phyloP scores from a whole-genome alignment of 2,113 vertebrate species.

The Heliornis fulica region DNA sequence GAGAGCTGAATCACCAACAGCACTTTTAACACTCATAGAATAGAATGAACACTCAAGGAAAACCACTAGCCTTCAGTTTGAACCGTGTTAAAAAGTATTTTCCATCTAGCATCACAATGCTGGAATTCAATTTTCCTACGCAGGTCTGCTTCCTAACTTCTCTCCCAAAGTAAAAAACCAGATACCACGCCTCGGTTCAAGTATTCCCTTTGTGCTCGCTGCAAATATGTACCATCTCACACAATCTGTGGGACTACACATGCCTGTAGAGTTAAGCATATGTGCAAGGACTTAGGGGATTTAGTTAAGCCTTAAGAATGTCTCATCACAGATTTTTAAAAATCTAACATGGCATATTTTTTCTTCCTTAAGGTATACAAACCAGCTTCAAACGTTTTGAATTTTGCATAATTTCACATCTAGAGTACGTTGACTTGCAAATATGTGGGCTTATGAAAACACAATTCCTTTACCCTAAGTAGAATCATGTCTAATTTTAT shows the following conservation, averaged over 20 bases:
- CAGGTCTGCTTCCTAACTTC: background rate
- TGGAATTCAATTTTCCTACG: background rate
- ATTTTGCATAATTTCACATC: background rate
- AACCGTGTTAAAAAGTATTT: background rate
- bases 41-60: too few relatives aligned
- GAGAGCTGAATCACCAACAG: background rate
- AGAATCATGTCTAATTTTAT: background rate
- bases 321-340: background rate
- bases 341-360: background rate
- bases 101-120: background rate
- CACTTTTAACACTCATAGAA: background rate
- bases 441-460: background rate
- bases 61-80: background rate
- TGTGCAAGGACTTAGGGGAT: background rate
- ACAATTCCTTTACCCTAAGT: background rate
- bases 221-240: background rate
- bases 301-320: conserved; percentile 17
- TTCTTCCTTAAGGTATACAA: background rate
- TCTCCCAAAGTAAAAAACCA: background rate
- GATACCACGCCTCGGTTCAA: background rate
- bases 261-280: background rate
- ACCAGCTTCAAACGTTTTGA: background rate
- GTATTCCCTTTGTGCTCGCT: background rate
- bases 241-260: background rate
- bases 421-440: background rate